Evolutionary conservation across 1,140 invertebrate genomes (phyloP), one percentile per base, ranked within the genome.

Genomic region (Achatina immaculata): DNA sequence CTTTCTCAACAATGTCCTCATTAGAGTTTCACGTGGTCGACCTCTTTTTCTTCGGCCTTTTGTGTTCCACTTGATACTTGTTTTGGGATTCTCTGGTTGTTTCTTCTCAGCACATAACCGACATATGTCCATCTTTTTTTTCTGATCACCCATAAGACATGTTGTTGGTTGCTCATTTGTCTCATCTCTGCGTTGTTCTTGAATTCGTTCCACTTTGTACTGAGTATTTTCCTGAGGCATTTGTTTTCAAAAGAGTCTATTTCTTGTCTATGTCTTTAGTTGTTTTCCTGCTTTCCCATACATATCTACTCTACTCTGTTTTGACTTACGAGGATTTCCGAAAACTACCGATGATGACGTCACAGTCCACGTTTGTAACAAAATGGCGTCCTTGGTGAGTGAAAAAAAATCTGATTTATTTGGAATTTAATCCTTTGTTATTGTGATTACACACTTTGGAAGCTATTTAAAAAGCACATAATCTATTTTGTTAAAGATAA

Each of bases 321-420:
- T 36, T 43, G 9, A 24, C 19, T n/a, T n/a, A 28, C 71, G 71
- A 48, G 48, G 43, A 45, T 45, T 14, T 40, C 71, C 71, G 71
- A 24, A 48, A 34, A 31, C n/a, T 48, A 73, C 71, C 71, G 71
- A 73, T 48, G 1, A n/a, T 76, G 74, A 76, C 74, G 74, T 76
- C 73, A 76, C 74, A 51, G 42, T 76, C 74, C 74, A 76, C 74
- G 74, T 76, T 76, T 76, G 74, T 43, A 76, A 62, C 55, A 76
- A 76, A 45, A 76, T 76, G 74, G 74, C 74, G 74, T 62, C 51
- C 74, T 9, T 76, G 55, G 74, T 76, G 31, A 76, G 74, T 62
- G 51, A 24, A 55, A 38, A 24, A 38, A 36, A 74, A 43, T 48
- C 19, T 51, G 9, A 38, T 9, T 71, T 71, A 36, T 9, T 71